phyloP scores from a whole-genome alignment of 2,888 invertebrate species.

The Erannis defoliaria region DNA sequence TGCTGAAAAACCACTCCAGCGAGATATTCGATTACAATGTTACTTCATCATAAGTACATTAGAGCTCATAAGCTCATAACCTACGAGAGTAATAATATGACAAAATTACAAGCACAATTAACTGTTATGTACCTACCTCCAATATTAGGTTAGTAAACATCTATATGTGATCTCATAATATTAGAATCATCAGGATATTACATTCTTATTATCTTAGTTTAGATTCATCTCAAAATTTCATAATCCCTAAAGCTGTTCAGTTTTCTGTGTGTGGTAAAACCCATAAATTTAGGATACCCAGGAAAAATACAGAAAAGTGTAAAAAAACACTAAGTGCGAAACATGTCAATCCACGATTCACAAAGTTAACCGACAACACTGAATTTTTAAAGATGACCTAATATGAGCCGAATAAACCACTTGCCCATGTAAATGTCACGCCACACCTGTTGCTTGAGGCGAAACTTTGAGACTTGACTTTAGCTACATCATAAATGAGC shows the following conservation, averaged over 20 bases:
- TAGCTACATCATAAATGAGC: slow-evolving; percentile 22
- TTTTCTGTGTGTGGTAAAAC: no score
- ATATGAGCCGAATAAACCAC: slow-evolving; percentile 19
- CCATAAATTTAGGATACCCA: no score
- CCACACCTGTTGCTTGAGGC: slow-evolving; percentile 31
- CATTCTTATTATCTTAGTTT: background rate
- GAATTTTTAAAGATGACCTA: slow-evolving; percentile 30
- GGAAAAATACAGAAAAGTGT: background rate
- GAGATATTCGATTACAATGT: no score
- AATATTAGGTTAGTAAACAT: background rate
- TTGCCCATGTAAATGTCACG: slow-evolving; percentile 29
- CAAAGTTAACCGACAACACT: slow-evolving; percentile 8
- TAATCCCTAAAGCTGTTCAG: no score
- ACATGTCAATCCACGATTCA: background rate
- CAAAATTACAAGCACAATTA: no score
- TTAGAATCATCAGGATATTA: background rate
- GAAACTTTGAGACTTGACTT: slow-evolving; percentile 13
- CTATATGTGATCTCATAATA: background rate
- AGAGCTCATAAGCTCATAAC: no score
- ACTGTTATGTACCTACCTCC: background rate
- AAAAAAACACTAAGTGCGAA: background rate
- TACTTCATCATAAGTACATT: no score
- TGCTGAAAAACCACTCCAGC: background rate
- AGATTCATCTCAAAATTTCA: background rate
- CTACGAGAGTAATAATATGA: no score